These are phyloP conservation scores for Pheosia tremula DNA, from an alignment of 2,888 invertebrate species.

Conservation along the genomic window DNA sequence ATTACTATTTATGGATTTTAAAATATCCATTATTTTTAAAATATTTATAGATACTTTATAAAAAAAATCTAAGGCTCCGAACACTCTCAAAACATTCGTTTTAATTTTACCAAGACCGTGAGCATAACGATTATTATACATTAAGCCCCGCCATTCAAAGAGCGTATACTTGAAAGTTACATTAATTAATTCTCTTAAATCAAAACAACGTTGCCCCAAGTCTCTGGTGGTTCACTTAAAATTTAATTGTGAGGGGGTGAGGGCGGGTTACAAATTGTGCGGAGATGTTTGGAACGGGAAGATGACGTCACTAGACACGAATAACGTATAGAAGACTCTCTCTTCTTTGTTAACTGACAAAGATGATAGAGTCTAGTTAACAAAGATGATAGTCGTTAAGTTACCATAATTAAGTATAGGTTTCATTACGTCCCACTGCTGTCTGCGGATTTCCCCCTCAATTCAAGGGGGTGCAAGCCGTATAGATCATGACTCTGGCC, in stretches of 20 bases:
- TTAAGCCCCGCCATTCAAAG: slow-evolving; percentile 50
- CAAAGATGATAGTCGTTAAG: too few relatives aligned
- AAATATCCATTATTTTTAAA: too few relatives aligned
- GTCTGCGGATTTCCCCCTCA: too few relatives aligned
- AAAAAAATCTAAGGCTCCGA: slow-evolving; percentile 11
- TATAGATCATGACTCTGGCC: too few relatives aligned
- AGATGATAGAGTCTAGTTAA: too few relatives aligned
- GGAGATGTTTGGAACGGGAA: slow-evolving; percentile 54
- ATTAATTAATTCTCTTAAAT: slow-evolving; percentile 76
- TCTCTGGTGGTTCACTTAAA: slow-evolving; percentile 66
- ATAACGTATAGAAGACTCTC: not conserved
- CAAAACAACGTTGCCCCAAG: slow-evolving; percentile 69
- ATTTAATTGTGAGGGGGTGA: slow-evolving; percentile 68
- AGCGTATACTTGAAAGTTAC: slow-evolving; percentile 58
- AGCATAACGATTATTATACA: slow-evolving; percentile 55
- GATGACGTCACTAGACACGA: slow-evolving; percentile 15
- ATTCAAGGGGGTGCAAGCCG: too few relatives aligned
- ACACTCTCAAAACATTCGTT: slow-evolving; percentile 32
- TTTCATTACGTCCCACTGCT: too few relatives aligned
- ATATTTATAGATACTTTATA: too few relatives aligned
- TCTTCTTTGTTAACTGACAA: too few relatives aligned
- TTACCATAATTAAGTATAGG: too few relatives aligned
- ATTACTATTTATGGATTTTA: too few relatives aligned
- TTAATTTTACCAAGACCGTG: slow-evolving; percentile 37
- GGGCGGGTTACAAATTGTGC: slow-evolving; percentile 62